Conservation (phyloP, 2,113 vertebrate genomes). For the Pseudopodoces humilis region DNA sequence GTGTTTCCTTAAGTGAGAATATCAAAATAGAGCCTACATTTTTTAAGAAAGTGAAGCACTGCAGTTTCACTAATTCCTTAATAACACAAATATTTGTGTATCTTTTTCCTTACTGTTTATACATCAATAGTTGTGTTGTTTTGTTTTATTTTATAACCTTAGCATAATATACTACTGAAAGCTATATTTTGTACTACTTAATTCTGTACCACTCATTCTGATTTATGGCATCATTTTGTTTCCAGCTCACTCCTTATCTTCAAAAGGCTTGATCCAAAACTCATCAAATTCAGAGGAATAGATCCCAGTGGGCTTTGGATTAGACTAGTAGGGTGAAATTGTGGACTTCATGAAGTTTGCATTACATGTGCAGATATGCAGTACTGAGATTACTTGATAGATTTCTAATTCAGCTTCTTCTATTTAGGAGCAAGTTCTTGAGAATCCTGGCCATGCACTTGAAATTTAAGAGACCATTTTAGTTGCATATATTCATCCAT, state of each 20-base stretch:
- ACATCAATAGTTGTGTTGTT: not conserved
- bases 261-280: slow-evolving; percentile 66
- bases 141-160: slow-evolving; percentile 48
- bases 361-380: slow-evolving; percentile 36
- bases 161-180: slow-evolving; percentile 40
- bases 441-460: slow-evolving; percentile 52
- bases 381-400: slow-evolving; percentile 44
- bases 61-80: slow-evolving; percentile 21
- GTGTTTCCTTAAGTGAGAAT: slow-evolving; percentile 57
- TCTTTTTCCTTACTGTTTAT: not conserved
- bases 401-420: slow-evolving; percentile 58
- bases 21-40: slow-evolving; percentile 40
- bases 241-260: slow-evolving; percentile 61
- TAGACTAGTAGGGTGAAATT: slow-evolving; percentile 60
- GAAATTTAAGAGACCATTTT: slow-evolving; percentile 65
- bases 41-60: not conserved
- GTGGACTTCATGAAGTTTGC: slow-evolving; percentile 55
- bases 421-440: slow-evolving; percentile 46
- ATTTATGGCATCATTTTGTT: slow-evolving; percentile 69
- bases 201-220: slow-evolving; percentile 58
- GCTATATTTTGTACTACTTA: slow-evolving; percentile 51
- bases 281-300: slow-evolving; percentile 61
- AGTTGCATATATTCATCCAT: slow-evolving; percentile 32
- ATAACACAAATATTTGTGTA: slow-evolving; percentile 11
- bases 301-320: slow-evolving; percentile 66